phyloP scores from a whole-genome alignment of 2,888 invertebrate genomes.

The Agelastica alni region DNA sequence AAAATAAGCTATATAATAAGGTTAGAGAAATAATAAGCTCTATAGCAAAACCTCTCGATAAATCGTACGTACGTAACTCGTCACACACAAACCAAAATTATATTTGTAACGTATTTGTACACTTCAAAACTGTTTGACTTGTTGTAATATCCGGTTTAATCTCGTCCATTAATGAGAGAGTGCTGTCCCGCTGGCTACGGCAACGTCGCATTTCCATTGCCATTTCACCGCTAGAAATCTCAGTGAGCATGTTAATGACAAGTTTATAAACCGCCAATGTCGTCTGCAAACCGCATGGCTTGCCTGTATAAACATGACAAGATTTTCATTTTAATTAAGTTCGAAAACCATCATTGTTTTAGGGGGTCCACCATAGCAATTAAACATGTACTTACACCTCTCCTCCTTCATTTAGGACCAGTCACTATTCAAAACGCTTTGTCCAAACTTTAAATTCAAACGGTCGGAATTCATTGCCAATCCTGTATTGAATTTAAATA shows the following conservation, averaged over 20 bases:
- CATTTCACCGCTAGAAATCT: constrained; percentile 47
- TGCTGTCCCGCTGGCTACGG: constrained; percentile 17
- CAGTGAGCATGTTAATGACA: constrained; percentile 55
- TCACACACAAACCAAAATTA: constrained; percentile 8
- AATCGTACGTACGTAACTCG: too few species aligned
- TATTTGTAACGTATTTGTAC: constrained; percentile 22
- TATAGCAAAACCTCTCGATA: too few species aligned
- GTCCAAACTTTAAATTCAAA: constrained; percentile 6
- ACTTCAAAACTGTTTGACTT: constrained; percentile 22
- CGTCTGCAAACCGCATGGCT: constrained; percentile 50
- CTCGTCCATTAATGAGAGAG: constrained; percentile 18
- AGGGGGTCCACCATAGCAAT: constrained; percentile 40
- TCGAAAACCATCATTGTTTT: constrained; percentile 55
- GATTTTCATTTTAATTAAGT: constrained; percentile 56
- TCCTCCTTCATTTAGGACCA: constrained; percentile 11
- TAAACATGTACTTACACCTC: constrained; percentile 48
- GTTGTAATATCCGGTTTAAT: constrained; percentile 25
- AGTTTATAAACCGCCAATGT: constrained; percentile 56
- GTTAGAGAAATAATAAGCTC: too few species aligned
- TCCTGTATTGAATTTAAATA: too few species aligned
- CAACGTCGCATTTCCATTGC: constrained; percentile 15
- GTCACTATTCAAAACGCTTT: constrained; percentile 16
- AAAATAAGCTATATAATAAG: too few species aligned
- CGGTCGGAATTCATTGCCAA: too few species aligned
- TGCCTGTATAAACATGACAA: constrained; percentile 57